These are phyloP conservation scores for Leptinotarsa defecta DNA, from an alignment of 1,140 invertebrate genomes.

Conservation along the genomic window DNA sequence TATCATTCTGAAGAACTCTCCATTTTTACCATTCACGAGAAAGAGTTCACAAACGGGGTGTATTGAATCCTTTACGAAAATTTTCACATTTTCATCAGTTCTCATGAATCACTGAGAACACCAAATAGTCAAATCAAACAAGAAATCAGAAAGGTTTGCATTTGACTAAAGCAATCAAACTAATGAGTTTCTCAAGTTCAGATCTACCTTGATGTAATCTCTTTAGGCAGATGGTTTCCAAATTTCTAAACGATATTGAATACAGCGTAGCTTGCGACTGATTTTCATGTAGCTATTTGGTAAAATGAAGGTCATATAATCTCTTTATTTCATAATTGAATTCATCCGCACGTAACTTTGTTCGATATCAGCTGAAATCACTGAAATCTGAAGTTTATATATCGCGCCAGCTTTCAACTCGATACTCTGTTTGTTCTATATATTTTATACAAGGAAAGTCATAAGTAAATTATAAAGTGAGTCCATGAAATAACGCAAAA, in stretches of 20 bases:
- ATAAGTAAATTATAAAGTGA: too few species aligned
- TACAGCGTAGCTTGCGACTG: background rate
- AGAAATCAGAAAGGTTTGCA: background rate
- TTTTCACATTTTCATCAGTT: too few species aligned
- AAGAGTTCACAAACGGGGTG: too few species aligned
- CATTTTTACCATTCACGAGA: too few species aligned
- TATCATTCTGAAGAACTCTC: too few species aligned
- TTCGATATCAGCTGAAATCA: background rate
- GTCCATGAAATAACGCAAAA: too few species aligned
- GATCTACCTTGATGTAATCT: background rate
- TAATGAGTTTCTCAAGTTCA: conserved; percentile 13
- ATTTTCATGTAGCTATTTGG: conserved; percentile 17
- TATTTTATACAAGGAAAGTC: too few species aligned
- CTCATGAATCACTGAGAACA: background rate
- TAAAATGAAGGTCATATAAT: conserved; percentile 14
- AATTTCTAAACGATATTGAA: conserved; percentile 11
- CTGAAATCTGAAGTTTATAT: background rate
- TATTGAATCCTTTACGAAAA: too few species aligned
- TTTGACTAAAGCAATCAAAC: conserved; percentile 1
- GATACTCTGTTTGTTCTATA: too few species aligned
- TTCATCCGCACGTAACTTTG: background rate
- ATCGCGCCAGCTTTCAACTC: background rate
- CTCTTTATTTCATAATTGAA: conserved; percentile 18
- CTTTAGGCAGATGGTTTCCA: background rate
- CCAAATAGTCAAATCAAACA: background rate